A percentile compares a stretch with the other conserved stretches of the same genome.
Conservation (phyloP, 2,797 vertebrate species). For the Darevskia mixta region DNA sequence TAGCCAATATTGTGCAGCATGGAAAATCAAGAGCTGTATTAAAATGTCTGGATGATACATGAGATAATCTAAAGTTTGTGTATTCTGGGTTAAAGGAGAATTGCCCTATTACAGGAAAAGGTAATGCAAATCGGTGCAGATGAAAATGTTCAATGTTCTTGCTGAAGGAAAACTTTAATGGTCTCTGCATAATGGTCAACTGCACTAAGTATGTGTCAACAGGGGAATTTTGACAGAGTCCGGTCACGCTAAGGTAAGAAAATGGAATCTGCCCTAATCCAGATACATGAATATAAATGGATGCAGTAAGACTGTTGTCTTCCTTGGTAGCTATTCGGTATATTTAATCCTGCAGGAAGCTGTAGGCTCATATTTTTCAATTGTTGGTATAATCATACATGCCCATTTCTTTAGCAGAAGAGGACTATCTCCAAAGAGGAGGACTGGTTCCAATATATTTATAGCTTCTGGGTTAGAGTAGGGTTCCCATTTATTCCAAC, state of each 20-base stretch:
- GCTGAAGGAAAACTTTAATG: not conserved
- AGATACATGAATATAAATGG: constrained; percentile 16
- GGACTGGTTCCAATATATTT: not conserved
- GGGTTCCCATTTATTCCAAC: not conserved
- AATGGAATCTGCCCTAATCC: not conserved
- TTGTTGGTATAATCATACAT: not conserved
- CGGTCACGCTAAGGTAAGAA: not conserved
- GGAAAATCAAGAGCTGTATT: constrained; percentile 41
- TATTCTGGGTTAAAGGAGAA: constrained; percentile 35
- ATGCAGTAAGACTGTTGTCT: not conserved
- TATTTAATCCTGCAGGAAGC: not conserved
- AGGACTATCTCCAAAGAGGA: not conserved
- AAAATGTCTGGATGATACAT: constrained; percentile 50
- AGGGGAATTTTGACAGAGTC: constrained; percentile 16
- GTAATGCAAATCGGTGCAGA: not conserved
- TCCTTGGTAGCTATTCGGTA: not conserved
- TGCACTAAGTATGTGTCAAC: not conserved
- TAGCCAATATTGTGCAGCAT: constrained; percentile 38
- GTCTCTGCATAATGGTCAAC: not conserved
- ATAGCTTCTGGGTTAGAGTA: not conserved
- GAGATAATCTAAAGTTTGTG: constrained; percentile 38
- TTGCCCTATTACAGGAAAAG: not conserved
- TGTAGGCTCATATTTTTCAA: constrained; percentile 5
- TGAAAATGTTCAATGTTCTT: constrained; percentile 6
- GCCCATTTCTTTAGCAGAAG: not conserved